phyloP scores from a whole-genome alignment of 92 coral and sea anemone species.

The Galaxea fascicularis region DNA sequence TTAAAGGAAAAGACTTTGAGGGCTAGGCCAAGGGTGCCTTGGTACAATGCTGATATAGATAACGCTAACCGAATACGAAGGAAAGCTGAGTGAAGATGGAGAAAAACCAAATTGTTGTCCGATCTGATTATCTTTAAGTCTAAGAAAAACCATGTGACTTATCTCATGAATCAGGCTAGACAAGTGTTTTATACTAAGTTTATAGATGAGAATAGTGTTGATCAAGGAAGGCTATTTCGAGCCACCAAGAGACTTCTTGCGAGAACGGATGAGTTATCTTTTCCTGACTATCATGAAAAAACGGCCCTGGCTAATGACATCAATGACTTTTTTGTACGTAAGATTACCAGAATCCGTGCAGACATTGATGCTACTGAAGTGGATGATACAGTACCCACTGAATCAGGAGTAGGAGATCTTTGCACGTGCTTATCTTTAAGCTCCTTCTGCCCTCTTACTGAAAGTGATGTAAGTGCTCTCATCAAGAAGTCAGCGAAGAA shows the following conservation, averaged over 20 bases:
- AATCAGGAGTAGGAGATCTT: not conserved
- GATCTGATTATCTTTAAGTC: not conserved
- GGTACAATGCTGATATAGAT: constrained; percentile 39
- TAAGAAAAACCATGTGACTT: not conserved
- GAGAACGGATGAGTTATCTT: not conserved
- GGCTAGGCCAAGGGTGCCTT: constrained; percentile 39
- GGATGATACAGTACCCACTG: not conserved
- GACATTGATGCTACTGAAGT: not conserved
- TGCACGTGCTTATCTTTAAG: not conserved
- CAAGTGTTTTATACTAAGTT: not conserved
- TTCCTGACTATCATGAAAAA: not conserved
- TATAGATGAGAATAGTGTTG: not conserved
- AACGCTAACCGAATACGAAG: constrained; percentile 31
- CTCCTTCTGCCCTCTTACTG: not conserved
- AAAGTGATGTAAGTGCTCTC: not conserved
- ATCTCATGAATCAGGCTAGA: not conserved
- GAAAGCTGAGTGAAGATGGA: constrained; percentile 23
- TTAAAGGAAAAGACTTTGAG: constrained; percentile 34
- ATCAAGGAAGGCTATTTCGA: not conserved
- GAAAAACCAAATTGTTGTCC: not conserved
- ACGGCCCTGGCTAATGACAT: not conserved
- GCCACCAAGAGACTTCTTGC: not conserved
- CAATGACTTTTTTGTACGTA: not conserved
- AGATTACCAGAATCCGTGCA: not conserved
- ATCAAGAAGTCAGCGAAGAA: constrained; percentile 7